These are phyloP conservation scores for Distichodus sexfasciatus DNA, from an alignment of 2,797 vertebrate genomes.

Conservation along the genomic window DNA sequence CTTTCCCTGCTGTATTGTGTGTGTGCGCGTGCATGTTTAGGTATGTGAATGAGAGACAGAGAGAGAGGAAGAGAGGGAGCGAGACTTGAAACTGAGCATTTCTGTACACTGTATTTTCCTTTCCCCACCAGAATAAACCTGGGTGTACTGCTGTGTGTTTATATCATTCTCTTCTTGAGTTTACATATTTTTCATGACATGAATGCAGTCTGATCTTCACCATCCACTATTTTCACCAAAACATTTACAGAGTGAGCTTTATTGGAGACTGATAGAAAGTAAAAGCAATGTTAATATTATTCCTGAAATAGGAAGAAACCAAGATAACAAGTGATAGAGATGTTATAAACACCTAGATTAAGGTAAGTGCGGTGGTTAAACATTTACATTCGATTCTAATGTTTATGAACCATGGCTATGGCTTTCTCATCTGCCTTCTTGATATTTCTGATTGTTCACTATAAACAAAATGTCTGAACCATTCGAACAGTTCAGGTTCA, in stretches of 20 bases:
- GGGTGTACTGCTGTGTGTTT: constrained; percentile 7
- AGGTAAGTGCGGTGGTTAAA: not conserved
- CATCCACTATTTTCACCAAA: too few species aligned
- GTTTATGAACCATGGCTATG: not conserved
- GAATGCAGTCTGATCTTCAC: not conserved
- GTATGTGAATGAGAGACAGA: not conserved
- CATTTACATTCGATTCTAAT: constrained; percentile 12
- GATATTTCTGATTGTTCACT: not conserved
- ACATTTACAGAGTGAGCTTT: too few species aligned
- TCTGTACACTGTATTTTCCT: not conserved
- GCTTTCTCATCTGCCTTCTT: not conserved
- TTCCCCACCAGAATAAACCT: not conserved
- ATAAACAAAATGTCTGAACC: constrained; percentile 5
- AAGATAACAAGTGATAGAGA: not conserved
- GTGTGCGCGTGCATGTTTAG: not conserved
- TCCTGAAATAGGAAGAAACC: not conserved
- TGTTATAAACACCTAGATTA: not conserved
- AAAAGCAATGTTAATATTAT: not conserved
- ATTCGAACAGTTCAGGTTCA: not conserved
- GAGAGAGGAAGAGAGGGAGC: not conserved
- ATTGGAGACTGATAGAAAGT: too few species aligned
- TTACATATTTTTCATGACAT: not conserved
- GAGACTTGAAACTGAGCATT: not conserved
- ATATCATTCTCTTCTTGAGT: not conserved
- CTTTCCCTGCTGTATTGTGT: not conserved